Percentiles rank a stretch among this genome's conserved stretches.
Conservation (phyloP, 2,888 invertebrate genomes). For the Chironomus tentans region DNA sequence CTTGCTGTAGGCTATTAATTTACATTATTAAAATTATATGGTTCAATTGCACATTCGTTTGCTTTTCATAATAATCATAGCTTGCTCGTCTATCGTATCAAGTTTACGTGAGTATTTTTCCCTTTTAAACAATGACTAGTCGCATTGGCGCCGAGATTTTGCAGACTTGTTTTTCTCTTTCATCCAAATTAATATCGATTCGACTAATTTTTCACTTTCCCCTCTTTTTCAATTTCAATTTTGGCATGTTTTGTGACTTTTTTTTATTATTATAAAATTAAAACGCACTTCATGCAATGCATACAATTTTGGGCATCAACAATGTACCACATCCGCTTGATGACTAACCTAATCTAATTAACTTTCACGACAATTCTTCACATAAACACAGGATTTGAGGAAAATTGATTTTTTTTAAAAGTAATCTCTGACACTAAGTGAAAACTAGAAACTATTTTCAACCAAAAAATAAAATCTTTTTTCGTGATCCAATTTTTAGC, state of each 20-base stretch:
- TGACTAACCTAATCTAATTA: not conserved
- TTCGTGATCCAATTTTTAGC: constrained; percentile 17
- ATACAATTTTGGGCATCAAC: not conserved
- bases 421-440: not conserved
- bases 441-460: constrained; percentile 8
- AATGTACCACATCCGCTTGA: not conserved
- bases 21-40: not conserved
- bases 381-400: not conserved
- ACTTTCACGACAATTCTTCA: not conserved
- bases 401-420: not conserved
- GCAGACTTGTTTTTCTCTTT: not conserved
- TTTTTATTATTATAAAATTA: not conserved
- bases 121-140: constrained; percentile 9
- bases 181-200: not conserved
- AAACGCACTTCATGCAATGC: not conserved
- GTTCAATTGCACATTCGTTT: not conserved
- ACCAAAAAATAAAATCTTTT: not conserved
- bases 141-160: constrained; percentile 9
- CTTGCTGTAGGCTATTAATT: not conserved
- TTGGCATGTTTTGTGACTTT: not conserved
- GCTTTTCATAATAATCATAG: not conserved
- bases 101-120: not conserved
- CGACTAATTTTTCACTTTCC: not conserved
- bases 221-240: not conserved
- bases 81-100: not conserved